Conservation (phyloP, 2,888 invertebrate species). For the Orchesellides sinensis region DNA sequence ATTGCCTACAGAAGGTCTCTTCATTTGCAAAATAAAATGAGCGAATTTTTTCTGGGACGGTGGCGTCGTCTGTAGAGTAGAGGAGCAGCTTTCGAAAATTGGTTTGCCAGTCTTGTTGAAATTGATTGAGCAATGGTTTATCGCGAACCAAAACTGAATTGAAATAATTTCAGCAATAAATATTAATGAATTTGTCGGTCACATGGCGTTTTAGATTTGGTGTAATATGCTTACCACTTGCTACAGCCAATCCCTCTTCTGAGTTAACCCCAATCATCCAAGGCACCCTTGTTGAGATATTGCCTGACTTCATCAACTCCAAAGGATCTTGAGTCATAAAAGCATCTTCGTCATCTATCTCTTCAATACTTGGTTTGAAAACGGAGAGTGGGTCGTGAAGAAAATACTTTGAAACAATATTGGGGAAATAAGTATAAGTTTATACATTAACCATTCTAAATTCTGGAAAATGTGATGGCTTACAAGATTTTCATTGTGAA, state of each 20-base stretch:
- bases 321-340: constrained; percentile 78
- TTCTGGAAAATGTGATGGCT: not conserved
- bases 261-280: constrained; percentile 51
- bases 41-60: constrained; percentile 43
- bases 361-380: constrained; percentile 61
- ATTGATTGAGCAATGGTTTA: constrained; percentile 20
- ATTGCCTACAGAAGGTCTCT: constrained; percentile 22
- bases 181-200: too few relatives aligned
- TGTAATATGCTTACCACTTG: constrained; percentile 26
- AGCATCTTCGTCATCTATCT: constrained; percentile 77
- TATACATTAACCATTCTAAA: not conserved
- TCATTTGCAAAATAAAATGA: constrained; percentile 50
- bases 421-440: not conserved
- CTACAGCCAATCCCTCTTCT: constrained; percentile 52
- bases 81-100: constrained; percentile 38
- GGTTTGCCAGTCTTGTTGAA: constrained; percentile 48
- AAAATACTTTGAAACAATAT: constrained; percentile 22
- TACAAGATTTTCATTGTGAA: constrained; percentile 62
- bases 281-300: constrained; percentile 70
- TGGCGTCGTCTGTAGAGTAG: constrained; percentile 33
- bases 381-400: constrained; percentile 49
- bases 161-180: not conserved
- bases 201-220: not conserved
- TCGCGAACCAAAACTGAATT: constrained; percentile 50
- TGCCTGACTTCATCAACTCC: constrained; percentile 77